Conservation (phyloP, 2,113 vertebrate genomes). For the Forbesichthys agassizii region DNA sequence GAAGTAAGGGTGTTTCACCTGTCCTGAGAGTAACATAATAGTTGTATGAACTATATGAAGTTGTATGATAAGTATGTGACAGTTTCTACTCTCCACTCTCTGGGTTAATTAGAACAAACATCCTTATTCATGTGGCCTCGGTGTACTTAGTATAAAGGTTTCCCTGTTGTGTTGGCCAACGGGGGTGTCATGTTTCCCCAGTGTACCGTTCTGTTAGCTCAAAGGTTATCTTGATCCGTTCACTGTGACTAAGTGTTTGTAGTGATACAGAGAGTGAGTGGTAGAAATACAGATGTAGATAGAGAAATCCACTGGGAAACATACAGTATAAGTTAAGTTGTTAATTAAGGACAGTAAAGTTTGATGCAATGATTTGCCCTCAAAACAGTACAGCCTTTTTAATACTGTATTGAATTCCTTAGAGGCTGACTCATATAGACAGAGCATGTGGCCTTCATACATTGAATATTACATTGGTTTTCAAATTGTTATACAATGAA, state of each 20-base stretch:
- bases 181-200: slow-evolving; percentile 57
- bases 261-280: slow-evolving; percentile 22
- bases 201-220: slow-evolving; percentile 43
- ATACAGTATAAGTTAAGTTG: slow-evolving; percentile 15
- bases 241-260: slow-evolving; percentile 42
- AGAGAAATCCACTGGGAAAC: not conserved
- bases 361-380: slow-evolving; percentile 29
- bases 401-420: slow-evolving; percentile 17
- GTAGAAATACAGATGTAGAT: slow-evolving; percentile 14
- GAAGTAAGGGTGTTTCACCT: slow-evolving; percentile 39
- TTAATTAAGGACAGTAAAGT: slow-evolving; percentile 27
- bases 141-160: slow-evolving; percentile 48
- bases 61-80: not conserved
- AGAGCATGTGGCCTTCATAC: too few species aligned
- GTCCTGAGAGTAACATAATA: slow-evolving; percentile 38
- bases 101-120: slow-evolving; percentile 35
- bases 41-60: slow-evolving; percentile 1
- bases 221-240: slow-evolving; percentile 67
- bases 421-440: slow-evolving; percentile 16
- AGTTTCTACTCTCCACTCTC: slow-evolving; percentile 9
- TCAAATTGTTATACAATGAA: too few species aligned
- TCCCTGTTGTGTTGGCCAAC: slow-evolving; percentile 25
- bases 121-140: slow-evolving; percentile 12
- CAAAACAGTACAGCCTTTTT: slow-evolving; percentile 11
- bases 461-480: too few species aligned